phyloP scores from a whole-genome alignment of 2,113 vertebrate species.

The Hiodon alosoides region DNA sequence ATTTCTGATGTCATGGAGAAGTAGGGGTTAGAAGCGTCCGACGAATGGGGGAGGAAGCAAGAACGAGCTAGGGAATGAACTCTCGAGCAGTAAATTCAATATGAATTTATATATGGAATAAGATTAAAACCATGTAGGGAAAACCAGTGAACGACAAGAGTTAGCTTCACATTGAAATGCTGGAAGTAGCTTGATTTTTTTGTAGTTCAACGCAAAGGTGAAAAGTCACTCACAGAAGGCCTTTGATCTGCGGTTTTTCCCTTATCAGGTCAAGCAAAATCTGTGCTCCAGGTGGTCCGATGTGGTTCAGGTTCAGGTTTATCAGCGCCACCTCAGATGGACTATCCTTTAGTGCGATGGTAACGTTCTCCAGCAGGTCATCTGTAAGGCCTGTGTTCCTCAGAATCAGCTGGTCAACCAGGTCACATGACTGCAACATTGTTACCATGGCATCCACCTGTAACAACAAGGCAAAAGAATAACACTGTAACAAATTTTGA shows the following conservation, averaged over 20 bases:
- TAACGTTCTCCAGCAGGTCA: constrained; percentile 54
- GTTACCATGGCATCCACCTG: constrained; percentile 61
- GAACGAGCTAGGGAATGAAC: no score
- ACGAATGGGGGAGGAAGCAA: no score
- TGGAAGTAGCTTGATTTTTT: neutral
- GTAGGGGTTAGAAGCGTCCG: no score
- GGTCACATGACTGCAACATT: constrained; percentile 56
- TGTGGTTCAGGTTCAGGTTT: constrained; percentile 73
- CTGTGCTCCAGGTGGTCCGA: constrained; percentile 59
- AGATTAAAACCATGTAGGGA: no score
- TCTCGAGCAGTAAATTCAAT: no score
- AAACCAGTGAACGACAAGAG: no score
- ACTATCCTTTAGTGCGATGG: constrained; percentile 55
- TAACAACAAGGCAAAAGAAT: constrained; percentile 6
- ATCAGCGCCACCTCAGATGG: constrained; percentile 60
- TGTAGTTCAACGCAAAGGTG: neutral
- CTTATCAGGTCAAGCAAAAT: constrained; percentile 60
- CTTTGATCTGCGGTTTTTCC: constrained; percentile 57
- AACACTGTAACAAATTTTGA: neutral
- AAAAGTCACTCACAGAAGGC: constrained; percentile 59
- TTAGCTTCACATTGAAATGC: no score
- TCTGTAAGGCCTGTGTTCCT: constrained; percentile 71
- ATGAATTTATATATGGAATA: no score
- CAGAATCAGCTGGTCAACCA: constrained; percentile 68
- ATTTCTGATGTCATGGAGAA: no score